These are phyloP conservation scores for Bathynomus jamesi DNA, from an alignment of 1,140 invertebrate genomes.

Conservation along the genomic window DNA sequence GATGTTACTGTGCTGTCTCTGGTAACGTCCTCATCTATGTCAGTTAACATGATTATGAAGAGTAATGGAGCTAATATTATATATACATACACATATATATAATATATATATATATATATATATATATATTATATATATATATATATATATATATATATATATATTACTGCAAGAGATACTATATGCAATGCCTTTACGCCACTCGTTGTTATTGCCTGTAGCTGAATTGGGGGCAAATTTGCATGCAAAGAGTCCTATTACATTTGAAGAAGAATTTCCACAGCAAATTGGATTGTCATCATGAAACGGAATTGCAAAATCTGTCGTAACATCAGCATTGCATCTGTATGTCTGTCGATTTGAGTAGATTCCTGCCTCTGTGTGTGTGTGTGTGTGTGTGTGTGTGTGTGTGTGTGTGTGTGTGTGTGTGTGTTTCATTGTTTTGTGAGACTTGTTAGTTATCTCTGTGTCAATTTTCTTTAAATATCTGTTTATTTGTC, in stretches of 20 bases:
- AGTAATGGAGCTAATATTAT: not conserved
- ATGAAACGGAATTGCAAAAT: too few species aligned
- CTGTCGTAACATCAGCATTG: too few species aligned
- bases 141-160: constrained; percentile 15
- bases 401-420: constrained; percentile 1
- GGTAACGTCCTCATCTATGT: too few species aligned
- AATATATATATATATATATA: constrained; percentile 8
- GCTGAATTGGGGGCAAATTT: too few species aligned
- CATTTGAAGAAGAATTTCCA: too few species aligned
- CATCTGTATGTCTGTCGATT: not conserved
- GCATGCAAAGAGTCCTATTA: too few species aligned
- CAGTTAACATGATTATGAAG: not conserved
- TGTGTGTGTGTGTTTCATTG: not conserved
- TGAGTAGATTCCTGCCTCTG: not conserved
- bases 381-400: not conserved
- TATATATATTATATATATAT: constrained; percentile 13
- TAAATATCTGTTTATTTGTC: too few species aligned
- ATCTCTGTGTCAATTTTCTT: too few species aligned
- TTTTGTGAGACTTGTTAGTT: too few species aligned
- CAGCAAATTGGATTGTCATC: too few species aligned
- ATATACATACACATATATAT: not conserved
- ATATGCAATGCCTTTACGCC: not conserved
- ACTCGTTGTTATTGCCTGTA: not conserved
- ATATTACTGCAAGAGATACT: not conserved
- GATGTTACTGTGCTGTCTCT: too few species aligned